Percentiles rank a stretch among this genome's conserved stretches.
phyloP scores from a whole-genome alignment of 2,797 vertebrate genomes.

The Heterohyrax brucei region DNA sequence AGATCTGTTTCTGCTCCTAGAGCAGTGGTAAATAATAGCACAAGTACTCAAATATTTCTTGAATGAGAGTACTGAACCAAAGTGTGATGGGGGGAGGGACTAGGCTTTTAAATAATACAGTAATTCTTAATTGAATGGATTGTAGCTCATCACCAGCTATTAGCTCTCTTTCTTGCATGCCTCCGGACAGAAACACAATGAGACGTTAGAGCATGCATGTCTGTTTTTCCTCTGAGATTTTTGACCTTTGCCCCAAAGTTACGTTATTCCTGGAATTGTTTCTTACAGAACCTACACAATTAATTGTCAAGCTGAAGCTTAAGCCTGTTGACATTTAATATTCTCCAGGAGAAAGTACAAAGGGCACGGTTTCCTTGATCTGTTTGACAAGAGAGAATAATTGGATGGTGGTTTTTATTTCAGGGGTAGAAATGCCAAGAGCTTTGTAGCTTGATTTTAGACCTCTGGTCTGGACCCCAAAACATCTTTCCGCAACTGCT shows the following conservation, averaged over 20 bases:
- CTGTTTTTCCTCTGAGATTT: constrained; percentile 12
- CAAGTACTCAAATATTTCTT: background rate
- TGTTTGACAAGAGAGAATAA: constrained; percentile 39
- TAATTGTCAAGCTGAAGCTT: constrained; percentile 8
- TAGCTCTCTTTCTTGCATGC: background rate
- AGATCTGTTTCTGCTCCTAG: background rate
- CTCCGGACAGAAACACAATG: background rate
- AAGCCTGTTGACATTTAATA: constrained; percentile 16
- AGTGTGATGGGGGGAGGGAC: background rate
- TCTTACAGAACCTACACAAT: constrained; percentile 37
- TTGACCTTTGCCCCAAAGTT: constrained; percentile 10
- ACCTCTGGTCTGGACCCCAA: background rate
- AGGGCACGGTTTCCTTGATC: constrained; percentile 24
- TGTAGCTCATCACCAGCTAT: background rate
- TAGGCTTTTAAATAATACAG: constrained; percentile 18
- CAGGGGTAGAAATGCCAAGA: background rate
- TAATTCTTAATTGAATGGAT: background rate
- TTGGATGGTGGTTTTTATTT: background rate
- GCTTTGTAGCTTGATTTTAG: background rate
- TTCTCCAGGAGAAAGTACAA: constrained; percentile 51
- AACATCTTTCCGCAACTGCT: background rate
- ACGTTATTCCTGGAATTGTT: background rate
- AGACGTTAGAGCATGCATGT: background rate
- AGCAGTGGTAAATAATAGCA: background rate
- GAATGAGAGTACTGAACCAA: background rate